These are phyloP conservation scores for Sinelater perroti DNA, from an alignment of 2,888 invertebrate genomes.

Conservation along the genomic window DNA sequence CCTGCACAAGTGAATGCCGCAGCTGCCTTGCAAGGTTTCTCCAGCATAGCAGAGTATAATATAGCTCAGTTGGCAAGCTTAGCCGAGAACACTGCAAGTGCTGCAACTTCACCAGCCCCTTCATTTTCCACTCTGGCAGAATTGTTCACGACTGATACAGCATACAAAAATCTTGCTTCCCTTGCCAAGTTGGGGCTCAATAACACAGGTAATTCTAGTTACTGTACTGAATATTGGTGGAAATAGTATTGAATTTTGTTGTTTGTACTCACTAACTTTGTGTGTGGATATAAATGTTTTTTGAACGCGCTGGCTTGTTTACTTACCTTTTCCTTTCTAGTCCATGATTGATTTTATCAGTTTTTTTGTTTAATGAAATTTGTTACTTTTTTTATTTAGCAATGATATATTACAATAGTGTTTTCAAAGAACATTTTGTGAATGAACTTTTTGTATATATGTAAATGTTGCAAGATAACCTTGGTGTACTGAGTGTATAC, in stretches of 20 bases:
- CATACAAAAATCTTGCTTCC: conserved; percentile 88
- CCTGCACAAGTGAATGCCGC: conserved; percentile 51
- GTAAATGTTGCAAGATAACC: no score
- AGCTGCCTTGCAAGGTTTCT: conserved; percentile 63
- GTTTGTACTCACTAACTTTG: conserved; percentile 14
- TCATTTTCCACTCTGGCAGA: conserved; percentile 81
- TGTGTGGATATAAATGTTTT: conserved; percentile 31
- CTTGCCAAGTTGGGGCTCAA: conserved; percentile 85
- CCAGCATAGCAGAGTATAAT: conserved; percentile 87
- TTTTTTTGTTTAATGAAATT: neutral
- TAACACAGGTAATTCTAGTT: conserved; percentile 65
- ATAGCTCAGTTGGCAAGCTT: conserved; percentile 84
- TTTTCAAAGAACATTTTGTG: conserved; percentile 32
- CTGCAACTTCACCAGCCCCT: conserved; percentile 62
- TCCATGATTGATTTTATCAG: neutral
- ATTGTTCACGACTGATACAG: conserved; percentile 79
- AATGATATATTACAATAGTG: conserved; percentile 1
- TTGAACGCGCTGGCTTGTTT: conserved; percentile 26
- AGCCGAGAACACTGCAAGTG: conserved; percentile 70
- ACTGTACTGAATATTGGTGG: conserved; percentile 29
- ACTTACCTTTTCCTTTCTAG: conserved; percentile 14
- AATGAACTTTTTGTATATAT: no score
- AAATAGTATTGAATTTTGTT: conserved; percentile 9
- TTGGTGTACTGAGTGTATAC: no score
- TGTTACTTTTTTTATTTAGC: conserved; percentile 3